Base-by-base conservation (phyloP, 2,797 vertebrate species). In the Phyllotis vaccarum region DNA sequence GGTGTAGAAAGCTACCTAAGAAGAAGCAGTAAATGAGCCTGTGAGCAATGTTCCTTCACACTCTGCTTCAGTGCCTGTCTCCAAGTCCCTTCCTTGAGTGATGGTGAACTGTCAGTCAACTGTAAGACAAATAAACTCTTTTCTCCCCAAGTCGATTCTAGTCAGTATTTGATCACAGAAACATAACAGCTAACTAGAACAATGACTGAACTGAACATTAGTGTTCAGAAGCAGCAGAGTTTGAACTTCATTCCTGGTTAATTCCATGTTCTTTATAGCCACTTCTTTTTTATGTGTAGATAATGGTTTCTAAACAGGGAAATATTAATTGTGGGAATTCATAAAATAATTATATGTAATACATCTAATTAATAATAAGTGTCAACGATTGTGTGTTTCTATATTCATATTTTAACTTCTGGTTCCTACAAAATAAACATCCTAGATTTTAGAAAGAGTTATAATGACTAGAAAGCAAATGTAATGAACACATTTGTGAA, bases 391-490 rank as follows among this genome's bases (percentile, higher is more conserved):
- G 6, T 88, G 70, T 27, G 6, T 22, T 79, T 90, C 58, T 72
- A 75, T 3, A 68, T 37, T 43, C 75, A 91, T 64, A 81, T 83
- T 94, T 88, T 87, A 85, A 93, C 86, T 66, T 89, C 40, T 43
- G 49, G 79, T 78, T 89, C n/a, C 13, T 64, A 29, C 49, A 87
- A 54, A 34, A 46, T 58, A 62, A 27, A 62, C 22, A 78, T 31
- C 21, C 31, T 80, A 87, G 5, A 16, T 6, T 72, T 93, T 60
- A 70, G 19, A 66, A 80, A 91, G 21, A 62, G 3, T 60, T 34
- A 17, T 46, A 76, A 78, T 78, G 27, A 56, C 54, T 91, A 93
- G 1, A 31, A 96, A 93, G 70, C n/a, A 83, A 93, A 91, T 75
- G 7, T 83, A 75, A 90, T 46, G 11, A 80, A 90, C 0, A 43